Conservation (phyloP, 1,140 invertebrate genomes). For the Wasmannia auropunctata region DNA sequence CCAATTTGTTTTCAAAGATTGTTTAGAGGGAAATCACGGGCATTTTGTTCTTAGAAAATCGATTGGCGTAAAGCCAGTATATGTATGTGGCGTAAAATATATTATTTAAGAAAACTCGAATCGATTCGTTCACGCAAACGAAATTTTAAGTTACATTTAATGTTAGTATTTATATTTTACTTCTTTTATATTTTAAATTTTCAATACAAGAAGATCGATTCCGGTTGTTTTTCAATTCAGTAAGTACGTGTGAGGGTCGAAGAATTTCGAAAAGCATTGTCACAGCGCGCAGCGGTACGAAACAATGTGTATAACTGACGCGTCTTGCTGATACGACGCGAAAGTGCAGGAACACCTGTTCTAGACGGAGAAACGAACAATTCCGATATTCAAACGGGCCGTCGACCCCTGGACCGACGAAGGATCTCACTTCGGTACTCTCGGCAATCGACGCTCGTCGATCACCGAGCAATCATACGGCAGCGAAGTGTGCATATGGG, state of each 20-base stretch:
- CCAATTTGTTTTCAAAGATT: neutral
- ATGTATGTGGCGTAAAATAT: too few relatives aligned
- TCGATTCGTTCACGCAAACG: neutral
- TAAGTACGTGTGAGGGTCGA: neutral
- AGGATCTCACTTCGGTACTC: slow-evolving; percentile 5
- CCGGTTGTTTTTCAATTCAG: neutral
- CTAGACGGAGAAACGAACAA: slow-evolving; percentile 14
- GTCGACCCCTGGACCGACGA: neutral
- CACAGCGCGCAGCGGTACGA: neutral
- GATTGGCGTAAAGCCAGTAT: too few relatives aligned
- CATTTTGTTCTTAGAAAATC: too few relatives aligned
- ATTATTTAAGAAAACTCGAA: too few relatives aligned
- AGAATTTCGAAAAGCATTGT: neutral
- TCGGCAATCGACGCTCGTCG: slow-evolving; percentile 38
- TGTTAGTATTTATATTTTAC: neutral
- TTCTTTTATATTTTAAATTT: neutral
- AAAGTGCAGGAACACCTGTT: neutral
- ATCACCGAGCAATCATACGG: slow-evolving; percentile 56
- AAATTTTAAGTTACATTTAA: neutral
- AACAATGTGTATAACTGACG: neutral
- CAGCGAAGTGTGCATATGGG: slow-evolving; percentile 76
- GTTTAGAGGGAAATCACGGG: neutral
- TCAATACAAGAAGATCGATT: neutral
- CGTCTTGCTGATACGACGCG: neutral
- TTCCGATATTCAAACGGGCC: slow-evolving; percentile 9